Evolutionary conservation across 2,888 invertebrate species (phyloP).

Genomic region (Brachycybe producta): DNA sequence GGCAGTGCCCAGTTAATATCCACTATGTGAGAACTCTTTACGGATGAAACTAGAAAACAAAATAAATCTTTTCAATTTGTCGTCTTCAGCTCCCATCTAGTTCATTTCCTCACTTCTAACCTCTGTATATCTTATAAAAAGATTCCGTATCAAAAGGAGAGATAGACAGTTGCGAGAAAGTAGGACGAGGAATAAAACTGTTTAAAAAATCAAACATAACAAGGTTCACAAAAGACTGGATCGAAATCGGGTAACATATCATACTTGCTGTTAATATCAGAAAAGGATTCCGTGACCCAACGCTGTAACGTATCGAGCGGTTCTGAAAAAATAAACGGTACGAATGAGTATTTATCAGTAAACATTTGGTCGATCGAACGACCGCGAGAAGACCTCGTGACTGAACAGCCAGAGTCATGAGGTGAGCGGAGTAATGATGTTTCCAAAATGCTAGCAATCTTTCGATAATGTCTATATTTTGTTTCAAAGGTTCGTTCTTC

Average conservation of each 20-base stretch:
- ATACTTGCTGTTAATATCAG: slow-evolving; percentile 51
- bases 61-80: slow-evolving; percentile 2
- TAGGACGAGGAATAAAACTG: slow-evolving; percentile 14
- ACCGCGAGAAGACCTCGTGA: slow-evolving; percentile 27
- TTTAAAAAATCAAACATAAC: slow-evolving; percentile 5
- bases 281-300: slow-evolving; percentile 51
- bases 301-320: slow-evolving; percentile 47
- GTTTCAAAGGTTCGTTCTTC: slow-evolving; percentile 26
- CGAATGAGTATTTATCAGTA: slow-evolving; percentile 4
- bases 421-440: slow-evolving; percentile 69
- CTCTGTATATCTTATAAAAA: slow-evolving; percentile 34
- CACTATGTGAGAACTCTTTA: slow-evolving; percentile 54
- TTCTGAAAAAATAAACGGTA: slow-evolving; percentile 24
- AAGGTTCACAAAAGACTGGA: background rate
- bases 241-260: background rate
- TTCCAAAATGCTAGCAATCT: slow-evolving; percentile 59
- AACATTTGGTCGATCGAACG: background rate
- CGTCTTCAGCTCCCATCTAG: background rate
- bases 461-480: slow-evolving; percentile 43
- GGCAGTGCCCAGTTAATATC: slow-evolving; percentile 53
- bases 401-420: slow-evolving; percentile 76
- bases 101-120: background rate
- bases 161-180: slow-evolving; percentile 31
- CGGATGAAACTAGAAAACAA: slow-evolving; percentile 51
- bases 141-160: slow-evolving; percentile 47